A percentile compares a stretch with the other conserved stretches of the same genome.
Conservation (phyloP, 2,888 invertebrate genomes). For the Vandiemenella viatica region DNA sequence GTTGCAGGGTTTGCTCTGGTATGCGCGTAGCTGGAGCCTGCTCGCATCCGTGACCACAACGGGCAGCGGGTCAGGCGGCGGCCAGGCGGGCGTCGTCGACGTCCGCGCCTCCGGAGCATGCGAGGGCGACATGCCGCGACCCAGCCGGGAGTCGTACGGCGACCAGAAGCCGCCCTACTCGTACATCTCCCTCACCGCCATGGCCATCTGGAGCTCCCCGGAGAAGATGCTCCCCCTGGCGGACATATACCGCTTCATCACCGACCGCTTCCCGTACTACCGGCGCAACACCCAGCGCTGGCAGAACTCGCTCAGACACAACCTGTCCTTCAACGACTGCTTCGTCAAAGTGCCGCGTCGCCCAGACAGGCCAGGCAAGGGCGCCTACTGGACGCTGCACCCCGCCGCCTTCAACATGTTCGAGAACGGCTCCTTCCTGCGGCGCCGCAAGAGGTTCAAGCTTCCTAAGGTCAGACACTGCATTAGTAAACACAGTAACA, state of each 20-base stretch:
- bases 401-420: conserved; percentile 71
- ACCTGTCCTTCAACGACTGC: conserved; percentile 91
- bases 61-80: too few relatives aligned
- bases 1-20: too few relatives aligned
- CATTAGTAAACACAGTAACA: too few relatives aligned
- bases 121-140: conserved; percentile 75
- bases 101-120: too few relatives aligned
- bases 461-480: too few relatives aligned
- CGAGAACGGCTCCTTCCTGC: conserved; percentile 70
- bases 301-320: conserved; percentile 71
- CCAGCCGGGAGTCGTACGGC: conserved; percentile 91
- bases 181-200: conserved; percentile 95
- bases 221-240: conserved; percentile 77
- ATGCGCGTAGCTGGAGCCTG: too few relatives aligned
- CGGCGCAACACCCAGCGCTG: conserved; percentile 65
- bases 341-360: conserved; percentile 79
- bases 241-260: conserved; percentile 88
- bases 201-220: conserved; percentile 96
- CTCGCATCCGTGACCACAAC: too few relatives aligned
- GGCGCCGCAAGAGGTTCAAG: conserved; percentile 71
- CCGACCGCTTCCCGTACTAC: conserved; percentile 78
- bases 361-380: conserved; percentile 66
- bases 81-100: too few relatives aligned
- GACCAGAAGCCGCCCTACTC: conserved; percentile 99
- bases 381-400: conserved; percentile 73